These are phyloP conservation scores for Tiliqua scincoides DNA, from an alignment of 2,113 vertebrate species.

Conservation along the genomic window DNA sequence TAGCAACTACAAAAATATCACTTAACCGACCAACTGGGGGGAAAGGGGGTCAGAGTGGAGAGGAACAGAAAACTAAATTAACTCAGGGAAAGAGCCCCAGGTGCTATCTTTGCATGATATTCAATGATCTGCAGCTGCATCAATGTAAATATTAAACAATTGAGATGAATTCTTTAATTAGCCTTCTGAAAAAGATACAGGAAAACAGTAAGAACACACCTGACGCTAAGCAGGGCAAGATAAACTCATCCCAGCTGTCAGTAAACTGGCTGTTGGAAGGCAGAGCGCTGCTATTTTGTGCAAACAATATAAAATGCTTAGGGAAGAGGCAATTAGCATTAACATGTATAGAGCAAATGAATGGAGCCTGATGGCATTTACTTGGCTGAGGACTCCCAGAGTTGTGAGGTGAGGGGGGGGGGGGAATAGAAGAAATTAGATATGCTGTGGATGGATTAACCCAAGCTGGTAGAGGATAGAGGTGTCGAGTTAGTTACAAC, in stretches of 20 bases:
- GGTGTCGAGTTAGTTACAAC: conserved; percentile 35
- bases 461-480: conserved; percentile 41
- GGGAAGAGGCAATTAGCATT: conserved; percentile 77
- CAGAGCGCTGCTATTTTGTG: conserved; percentile 71
- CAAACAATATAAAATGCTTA: conserved; percentile 77
- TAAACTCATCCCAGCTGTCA: conserved; percentile 74
- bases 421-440: conserved; percentile 10
- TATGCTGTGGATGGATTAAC: conserved; percentile 60
- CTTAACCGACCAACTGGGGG: conserved; percentile 29
- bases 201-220: conserved; percentile 74
- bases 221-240: conserved; percentile 72
- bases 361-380: conserved; percentile 77
- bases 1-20: conserved; percentile 60
- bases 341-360: conserved; percentile 71
- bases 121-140: conserved; percentile 71
- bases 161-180: conserved; percentile 72
- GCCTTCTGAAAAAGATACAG: conserved; percentile 62
- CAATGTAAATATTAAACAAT: conserved; percentile 74
- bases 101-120: conserved; percentile 59
- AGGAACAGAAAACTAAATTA: conserved; percentile 22
- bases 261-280: conserved; percentile 72
- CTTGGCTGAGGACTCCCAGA: conserved; percentile 62
- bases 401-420: conserved; percentile 66
- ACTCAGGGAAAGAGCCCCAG: conserved; percentile 58
- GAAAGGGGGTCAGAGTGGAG: neutral